phyloP scores from a whole-genome alignment of 1,140 invertebrate genomes.

The Lerema accius region DNA sequence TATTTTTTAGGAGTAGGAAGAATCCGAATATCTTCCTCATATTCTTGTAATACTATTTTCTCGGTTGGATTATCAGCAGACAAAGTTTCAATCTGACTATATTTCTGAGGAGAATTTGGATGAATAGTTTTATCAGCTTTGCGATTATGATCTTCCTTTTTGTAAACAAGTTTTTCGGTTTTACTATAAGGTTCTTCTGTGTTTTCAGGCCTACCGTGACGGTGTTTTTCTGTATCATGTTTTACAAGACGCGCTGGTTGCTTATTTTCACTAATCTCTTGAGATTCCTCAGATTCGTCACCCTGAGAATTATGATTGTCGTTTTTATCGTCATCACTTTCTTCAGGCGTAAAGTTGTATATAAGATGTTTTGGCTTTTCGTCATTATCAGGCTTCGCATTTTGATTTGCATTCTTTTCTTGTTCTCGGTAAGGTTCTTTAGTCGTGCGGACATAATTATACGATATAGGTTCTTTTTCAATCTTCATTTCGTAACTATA shows the following conservation, averaged over 20 bases:
- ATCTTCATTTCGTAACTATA: conserved; percentile 62
- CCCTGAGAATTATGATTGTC: conserved; percentile 32
- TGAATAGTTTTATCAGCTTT: conserved; percentile 8
- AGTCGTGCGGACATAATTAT: conserved; percentile 49
- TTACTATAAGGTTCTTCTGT: conserved; percentile 36
- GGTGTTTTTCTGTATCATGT: conserved; percentile 21
- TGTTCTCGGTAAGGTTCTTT: conserved; percentile 47
- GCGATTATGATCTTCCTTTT: conserved; percentile 19
- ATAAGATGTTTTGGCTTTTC: conserved; percentile 57
- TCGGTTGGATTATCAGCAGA: not conserved
- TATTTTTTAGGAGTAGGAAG: conserved; percentile 47
- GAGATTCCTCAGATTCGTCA: conserved; percentile 36
- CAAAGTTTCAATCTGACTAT: conserved; percentile 27
- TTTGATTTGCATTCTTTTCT: conserved; percentile 45
- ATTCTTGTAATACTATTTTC: conserved; percentile 51
- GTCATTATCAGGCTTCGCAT: conserved; percentile 43
- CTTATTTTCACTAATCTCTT: conserved; percentile 33
- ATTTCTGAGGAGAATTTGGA: conserved; percentile 25
- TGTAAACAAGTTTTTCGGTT: conserved; percentile 8
- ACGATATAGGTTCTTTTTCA: conserved; percentile 51
- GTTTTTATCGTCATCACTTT: conserved; percentile 45
- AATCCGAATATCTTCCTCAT: conserved; percentile 60
- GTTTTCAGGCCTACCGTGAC: conserved; percentile 35
- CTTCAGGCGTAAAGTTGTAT: conserved; percentile 57
- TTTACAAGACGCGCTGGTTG: conserved; percentile 25